phyloP scores from a whole-genome alignment of 1,140 invertebrate genomes.

The Meloidogyne chitwoodi region DNA sequence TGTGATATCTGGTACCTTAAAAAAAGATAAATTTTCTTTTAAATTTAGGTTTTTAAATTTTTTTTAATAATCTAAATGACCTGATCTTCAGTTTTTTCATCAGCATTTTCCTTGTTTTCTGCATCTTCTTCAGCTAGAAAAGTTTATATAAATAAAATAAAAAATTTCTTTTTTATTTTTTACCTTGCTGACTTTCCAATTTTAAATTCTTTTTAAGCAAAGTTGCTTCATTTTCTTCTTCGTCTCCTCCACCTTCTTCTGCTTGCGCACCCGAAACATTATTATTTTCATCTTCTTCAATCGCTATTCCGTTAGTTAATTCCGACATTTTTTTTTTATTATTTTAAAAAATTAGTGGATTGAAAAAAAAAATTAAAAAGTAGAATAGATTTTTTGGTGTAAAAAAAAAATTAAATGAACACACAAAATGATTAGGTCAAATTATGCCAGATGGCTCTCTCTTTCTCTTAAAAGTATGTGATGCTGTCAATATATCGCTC shows the following conservation, averaged over 20 bases:
- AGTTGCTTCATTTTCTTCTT: conserved; percentile 14
- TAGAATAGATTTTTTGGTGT: not conserved
- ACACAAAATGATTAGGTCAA: not conserved
- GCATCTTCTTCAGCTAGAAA: not conserved
- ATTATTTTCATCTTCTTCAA: conserved; percentile 3
- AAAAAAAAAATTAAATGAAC: not conserved
- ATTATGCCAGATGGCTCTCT: not conserved
- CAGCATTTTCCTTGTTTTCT: conserved; percentile 1
- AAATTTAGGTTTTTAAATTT: not conserved
- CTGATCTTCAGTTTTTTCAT: conserved; percentile 26
- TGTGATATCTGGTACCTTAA: conserved; percentile 58
- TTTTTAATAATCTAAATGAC: not conserved
- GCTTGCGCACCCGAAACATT: not conserved
- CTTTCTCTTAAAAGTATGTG: too few species aligned
- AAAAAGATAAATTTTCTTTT: not conserved
- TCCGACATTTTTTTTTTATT: not conserved
- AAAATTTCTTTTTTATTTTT: not conserved
- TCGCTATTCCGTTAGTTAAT: conserved; percentile 6
- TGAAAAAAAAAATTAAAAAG: not conserved
- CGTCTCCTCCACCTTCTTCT: conserved; percentile 1
- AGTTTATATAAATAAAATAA: not conserved
- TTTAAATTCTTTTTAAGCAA: conserved; percentile 14
- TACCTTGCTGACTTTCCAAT: conserved; percentile 11
- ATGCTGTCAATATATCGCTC: not conserved
- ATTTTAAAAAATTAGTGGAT: not conserved